Evolutionary conservation across 2,797 vertebrate species (phyloP), one percentile per base, ranked within the genome.

Genomic region (Thaleichthys pacificus): DNA sequence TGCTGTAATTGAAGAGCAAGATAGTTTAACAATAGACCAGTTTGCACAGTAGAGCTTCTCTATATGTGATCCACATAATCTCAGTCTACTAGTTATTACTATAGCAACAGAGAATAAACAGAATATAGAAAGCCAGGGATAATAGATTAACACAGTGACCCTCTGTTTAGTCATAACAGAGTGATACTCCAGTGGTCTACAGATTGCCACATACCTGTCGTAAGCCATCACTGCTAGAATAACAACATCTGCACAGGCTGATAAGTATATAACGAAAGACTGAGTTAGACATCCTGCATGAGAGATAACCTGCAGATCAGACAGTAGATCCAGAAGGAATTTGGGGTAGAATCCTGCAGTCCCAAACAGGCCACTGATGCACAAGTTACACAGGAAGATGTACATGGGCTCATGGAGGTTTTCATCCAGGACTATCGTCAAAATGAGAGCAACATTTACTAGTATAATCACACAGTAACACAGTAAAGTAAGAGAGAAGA

Each of bases 371-470:
- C 49, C 66, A 58, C 84, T 85, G 0, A 88, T 71, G 49, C 76
- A 86, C 21, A 87, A 64, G 17, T 24, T 62, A 38, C 82, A 85
- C 28, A 86, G 4, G 0, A 87, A 21, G 76, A 88, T 81, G 61
- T 86, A 87, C 82, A 88, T 86, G 4, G 85, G 75, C 47, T 87
- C 84, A 65, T 88, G 81, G 2, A 86, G 74, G n/a, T 26, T 79
- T 67, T 75, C 77, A 19, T 87, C 62, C 42, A 79, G 1, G 17
- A 82, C 47, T 26, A 89, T 84, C 0, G 24, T 68, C 58, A 62
- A 24, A 24, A 73, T 21, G 4, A 73, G 5, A n/a, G 54, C 47
- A 67, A 49, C 26, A 28, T 73, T 73, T 3, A 24, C 42, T 5
- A 51, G 15, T 47, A 73, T 21, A n/a, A 68, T 73, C 6, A 38